phyloP scores from a whole-genome alignment of 1,140 invertebrate genomes.

The Gryon sp. region DNA sequence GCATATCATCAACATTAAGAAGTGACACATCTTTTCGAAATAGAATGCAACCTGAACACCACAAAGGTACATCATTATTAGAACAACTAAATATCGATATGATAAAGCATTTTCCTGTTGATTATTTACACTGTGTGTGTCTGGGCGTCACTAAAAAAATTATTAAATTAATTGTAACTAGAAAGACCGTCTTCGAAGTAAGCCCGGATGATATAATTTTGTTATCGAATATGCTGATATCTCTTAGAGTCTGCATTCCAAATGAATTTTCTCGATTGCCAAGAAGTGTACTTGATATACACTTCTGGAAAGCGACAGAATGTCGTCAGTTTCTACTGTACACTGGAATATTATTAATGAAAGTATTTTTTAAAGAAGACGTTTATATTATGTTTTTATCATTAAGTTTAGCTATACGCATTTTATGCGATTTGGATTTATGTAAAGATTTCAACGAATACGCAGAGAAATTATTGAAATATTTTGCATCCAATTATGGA shows the following conservation, averaged over 20 bases:
- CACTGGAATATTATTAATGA: not conserved
- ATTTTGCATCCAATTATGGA: no score
- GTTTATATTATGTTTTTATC: not conserved
- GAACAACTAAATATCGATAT: not conserved
- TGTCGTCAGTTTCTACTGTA: constrained; percentile 1
- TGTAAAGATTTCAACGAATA: not conserved
- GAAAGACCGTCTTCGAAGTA: not conserved
- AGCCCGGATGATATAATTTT: not conserved
- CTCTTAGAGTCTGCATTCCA: not conserved
- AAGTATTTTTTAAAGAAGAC: not conserved
- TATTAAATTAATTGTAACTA: not conserved
- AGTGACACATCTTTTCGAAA: constrained; percentile 1
- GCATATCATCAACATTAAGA: not conserved
- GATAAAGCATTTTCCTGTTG: not conserved
- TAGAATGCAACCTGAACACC: not conserved
- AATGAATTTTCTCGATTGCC: not conserved
- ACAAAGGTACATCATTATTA: not conserved
- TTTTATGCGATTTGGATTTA: not conserved
- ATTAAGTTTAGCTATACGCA: not conserved
- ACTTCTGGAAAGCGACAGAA: not conserved
- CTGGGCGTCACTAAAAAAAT: not conserved
- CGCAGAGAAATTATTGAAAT: not conserved
- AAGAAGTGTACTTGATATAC: not conserved
- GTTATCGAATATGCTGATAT: not conserved
- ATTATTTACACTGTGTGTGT: not conserved